phyloP scores from a whole-genome alignment of 2,113 vertebrate genomes.

The Pithys albifrons region DNA sequence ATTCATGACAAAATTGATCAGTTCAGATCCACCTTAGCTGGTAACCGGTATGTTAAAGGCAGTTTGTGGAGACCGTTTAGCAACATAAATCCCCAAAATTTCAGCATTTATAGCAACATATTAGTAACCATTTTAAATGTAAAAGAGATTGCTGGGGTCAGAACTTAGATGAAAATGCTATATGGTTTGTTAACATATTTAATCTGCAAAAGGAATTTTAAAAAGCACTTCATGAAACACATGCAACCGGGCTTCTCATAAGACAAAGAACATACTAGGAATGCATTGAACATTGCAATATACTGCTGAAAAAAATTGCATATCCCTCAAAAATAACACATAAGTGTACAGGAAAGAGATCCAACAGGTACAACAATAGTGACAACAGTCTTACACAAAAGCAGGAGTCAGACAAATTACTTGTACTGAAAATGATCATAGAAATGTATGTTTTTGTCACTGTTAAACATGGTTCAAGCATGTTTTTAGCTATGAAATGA shows the following conservation, averaged over 20 bases:
- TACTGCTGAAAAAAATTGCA: background rate
- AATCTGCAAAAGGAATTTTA: background rate
- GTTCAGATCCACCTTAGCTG: background rate
- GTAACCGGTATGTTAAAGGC: background rate
- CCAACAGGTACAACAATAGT: background rate
- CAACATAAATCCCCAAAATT: background rate
- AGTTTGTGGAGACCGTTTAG: background rate
- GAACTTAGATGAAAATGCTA: background rate
- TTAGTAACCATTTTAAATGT: background rate
- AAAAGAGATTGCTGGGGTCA: background rate
- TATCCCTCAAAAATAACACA: background rate
- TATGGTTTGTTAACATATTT: background rate
- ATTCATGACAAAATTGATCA: background rate
- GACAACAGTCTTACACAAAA: background rate
- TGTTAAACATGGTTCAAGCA: background rate
- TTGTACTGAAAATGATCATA: background rate
- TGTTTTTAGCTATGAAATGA: background rate
- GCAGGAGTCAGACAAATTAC: background rate
- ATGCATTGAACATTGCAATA: background rate
- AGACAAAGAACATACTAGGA: background rate
- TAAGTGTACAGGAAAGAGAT: background rate
- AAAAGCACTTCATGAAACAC: background rate
- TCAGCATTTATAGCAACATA: background rate
- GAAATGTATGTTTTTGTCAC: background rate
- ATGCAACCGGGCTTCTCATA: background rate